These are phyloP conservation scores for Nephrotoma flavescens DNA, from an alignment of 2,888 invertebrate species.

Conservation along the genomic window DNA sequence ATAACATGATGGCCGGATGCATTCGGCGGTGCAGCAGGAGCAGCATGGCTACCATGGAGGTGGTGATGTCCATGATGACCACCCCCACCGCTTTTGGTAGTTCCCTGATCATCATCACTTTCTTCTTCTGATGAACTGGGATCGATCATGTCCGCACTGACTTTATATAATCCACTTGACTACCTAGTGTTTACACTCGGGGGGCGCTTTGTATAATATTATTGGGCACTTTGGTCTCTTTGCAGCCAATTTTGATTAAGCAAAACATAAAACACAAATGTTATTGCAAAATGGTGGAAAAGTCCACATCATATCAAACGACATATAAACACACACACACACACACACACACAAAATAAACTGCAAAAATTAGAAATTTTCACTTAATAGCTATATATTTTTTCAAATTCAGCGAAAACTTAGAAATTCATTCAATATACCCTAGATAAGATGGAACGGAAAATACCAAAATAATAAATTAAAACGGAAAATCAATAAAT, in stretches of 20 bases:
- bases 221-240: not conserved
- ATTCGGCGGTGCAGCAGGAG: not conserved
- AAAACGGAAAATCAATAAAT: not conserved
- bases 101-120: constrained; percentile 74
- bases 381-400: not conserved
- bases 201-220: not conserved
- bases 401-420: not conserved
- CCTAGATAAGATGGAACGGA: not conserved
- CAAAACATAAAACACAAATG: not conserved
- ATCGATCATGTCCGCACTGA: constrained; percentile 57
- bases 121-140: constrained; percentile 95
- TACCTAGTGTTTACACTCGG: not conserved
- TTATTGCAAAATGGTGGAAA: not conserved
- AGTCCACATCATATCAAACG: not conserved
- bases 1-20: not conserved
- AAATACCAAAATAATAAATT: not conserved
- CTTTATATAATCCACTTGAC: not conserved
- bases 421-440: not conserved
- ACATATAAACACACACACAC: not conserved
- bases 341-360: no score
- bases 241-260: not conserved
- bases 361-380: not conserved
- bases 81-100: constrained; percentile 28
- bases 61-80: constrained; percentile 22
- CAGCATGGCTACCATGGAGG: not conserved